These are phyloP conservation scores for Holacanthus passer DNA, from an alignment of 2,113 vertebrate genomes.

Conservation along the genomic window DNA sequence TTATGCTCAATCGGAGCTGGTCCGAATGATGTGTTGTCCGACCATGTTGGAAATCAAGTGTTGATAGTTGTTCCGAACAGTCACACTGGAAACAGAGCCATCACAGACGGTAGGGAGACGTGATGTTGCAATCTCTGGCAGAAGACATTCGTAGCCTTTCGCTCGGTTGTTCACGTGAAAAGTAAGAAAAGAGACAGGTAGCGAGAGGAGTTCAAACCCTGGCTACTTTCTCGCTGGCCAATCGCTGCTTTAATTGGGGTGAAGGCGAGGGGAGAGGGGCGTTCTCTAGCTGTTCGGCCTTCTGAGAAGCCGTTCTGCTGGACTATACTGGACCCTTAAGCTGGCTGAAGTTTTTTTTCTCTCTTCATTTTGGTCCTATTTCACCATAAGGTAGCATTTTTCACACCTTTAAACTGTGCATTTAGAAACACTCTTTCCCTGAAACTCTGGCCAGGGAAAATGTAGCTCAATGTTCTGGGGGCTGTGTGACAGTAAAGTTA, in stretches of 20 bases:
- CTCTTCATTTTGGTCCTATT: conserved; percentile 9
- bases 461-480: not conserved
- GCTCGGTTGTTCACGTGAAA: not conserved
- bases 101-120: too few species aligned
- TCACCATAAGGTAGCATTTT: conserved; percentile 3
- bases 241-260: not conserved
- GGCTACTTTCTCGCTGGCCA: not conserved
- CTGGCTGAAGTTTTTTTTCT: not conserved
- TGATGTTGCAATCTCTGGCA: not conserved
- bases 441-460: not conserved
- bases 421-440: conserved; percentile 4
- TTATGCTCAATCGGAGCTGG: not conserved
- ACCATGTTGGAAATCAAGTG: not conserved
- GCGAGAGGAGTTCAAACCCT: not conserved
- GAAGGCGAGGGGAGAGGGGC: too few species aligned
- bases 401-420: not conserved
- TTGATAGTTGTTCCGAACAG: not conserved
- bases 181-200: not conserved
- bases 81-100: too few species aligned
- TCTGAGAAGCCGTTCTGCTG: not conserved
- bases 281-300: not conserved
- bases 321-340: not conserved
- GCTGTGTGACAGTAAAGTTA: not conserved
- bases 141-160: not conserved
- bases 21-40: not conserved